Evolutionary conservation across 2,888 invertebrate genomes (phyloP), one percentile per base, ranked within the genome.

Genomic region (Leptinotarsa haldemani): DNA sequence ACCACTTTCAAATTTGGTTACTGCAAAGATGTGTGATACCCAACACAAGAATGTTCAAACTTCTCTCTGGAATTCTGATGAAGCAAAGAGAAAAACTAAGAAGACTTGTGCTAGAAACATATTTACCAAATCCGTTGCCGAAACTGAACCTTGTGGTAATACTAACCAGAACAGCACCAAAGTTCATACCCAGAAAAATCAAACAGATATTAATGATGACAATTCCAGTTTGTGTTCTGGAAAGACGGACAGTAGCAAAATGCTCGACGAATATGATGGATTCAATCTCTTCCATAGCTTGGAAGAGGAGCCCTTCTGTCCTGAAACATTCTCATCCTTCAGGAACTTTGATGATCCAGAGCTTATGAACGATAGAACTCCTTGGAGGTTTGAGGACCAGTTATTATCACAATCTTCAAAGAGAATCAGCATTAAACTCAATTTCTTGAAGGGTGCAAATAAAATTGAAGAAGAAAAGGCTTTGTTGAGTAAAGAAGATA

Each of bases 401-500:
- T 1, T 16, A 46, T 20, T 20, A 7, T 46, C 46, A 7, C 18
- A 12, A 20, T 18, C 30, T 18, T 67, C 67, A 3, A 52, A 67
- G 5, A 25, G 52, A 68, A 46, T 20, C 68, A 56, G 68, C 46
- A 12, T 67, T 4, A 67, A 67, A 46, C 68, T 56, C 46, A 68
- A 56, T 56, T 68, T 68, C 46, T 22, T 68, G 2, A 58, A 16
- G 16, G 56, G 20, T 40, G 20, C 46, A 12, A 15, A 46, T n/a
- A 15, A 68, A 56, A 46, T 56, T 20, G 18, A 22, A 20, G 25
- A 18, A 20, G 68, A 56, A 16, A 61, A 30, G 40, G 9, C 12
- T 15, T 25, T 40, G 16, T 12, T 61, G n/a, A 61, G n/a, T n/a
- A 61, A 7, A 56, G 56, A 68, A 18, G 40, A 40, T 40, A 40